Base-by-base conservation (phyloP, 2,113 vertebrate species). In the Rhynchomys soricoides region DNA sequence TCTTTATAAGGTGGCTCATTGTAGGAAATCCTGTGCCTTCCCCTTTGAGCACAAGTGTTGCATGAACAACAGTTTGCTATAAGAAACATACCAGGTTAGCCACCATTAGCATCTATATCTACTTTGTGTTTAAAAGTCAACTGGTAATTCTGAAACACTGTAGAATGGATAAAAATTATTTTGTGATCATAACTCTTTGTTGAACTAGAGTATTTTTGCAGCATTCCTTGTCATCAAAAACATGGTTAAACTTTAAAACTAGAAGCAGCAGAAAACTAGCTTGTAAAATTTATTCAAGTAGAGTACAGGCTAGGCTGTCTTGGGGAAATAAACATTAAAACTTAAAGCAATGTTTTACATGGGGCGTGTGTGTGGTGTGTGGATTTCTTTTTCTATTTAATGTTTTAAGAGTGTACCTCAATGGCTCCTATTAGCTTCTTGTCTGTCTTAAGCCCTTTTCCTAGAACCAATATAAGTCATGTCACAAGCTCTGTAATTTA, bases 281-380 rank as follows among this genome's bases (percentile, higher is more conserved):
- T 99, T 99, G 98, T 99, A 99, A 99, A 99, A 99, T 98, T 98
- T 99, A 99, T 99, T 98, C 98, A 98, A 98, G 98, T 99, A 99
- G 99, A 99, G 97, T 99, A 98, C 99, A 99, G 99, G 99, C 99
- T 99, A 99, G 99, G 99, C 99, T 99, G 99, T 99, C 99, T 99
- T 99, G 98, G 98, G 99, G 98, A 99, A 99, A 99, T 99, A 99
- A 99, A 99, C 99, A 99, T 99, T 99, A 99, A 99, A 99, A 99
- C 99, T 99, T 99, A 99, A 97, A 98, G 98, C 95, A 90, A 94
- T 82, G 87, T 97, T 98, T 98, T 97, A 95, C 93, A 95, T 13
- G 21, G 75, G 98, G 93, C 87, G 73, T 94, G 97, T 97, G 97
- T 94, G 96, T 97, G 90, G 71, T 95, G 92, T 98, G 95, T 97